A percentile compares a stretch with the other conserved stretches of the same genome.
Evolutionary conservation across 2,113 vertebrate genomes (phyloP).

Genomic region (Rhagologus leucostigma): DNA sequence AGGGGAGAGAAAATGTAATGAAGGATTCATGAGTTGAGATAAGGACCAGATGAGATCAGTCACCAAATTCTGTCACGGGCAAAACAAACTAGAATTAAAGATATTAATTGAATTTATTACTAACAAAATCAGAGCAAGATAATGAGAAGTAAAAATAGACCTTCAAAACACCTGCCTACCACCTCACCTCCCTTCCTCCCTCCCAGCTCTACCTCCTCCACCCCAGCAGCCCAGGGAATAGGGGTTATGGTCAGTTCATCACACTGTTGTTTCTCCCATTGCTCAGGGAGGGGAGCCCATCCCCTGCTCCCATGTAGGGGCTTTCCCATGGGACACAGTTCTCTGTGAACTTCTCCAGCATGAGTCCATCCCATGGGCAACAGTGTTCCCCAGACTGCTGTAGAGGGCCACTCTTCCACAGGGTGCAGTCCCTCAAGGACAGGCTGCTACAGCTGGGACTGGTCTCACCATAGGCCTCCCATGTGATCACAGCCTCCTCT

Average conservation of each 20-base stretch:
- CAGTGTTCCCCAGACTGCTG: neutral
- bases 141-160: neutral
- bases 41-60: neutral
- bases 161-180: neutral
- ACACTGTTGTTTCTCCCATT: neutral
- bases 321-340: no score
- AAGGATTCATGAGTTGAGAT: neutral
- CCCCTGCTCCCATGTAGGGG: neutral
- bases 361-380: neutral
- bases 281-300: neutral
- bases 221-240: neutral
- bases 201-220: neutral
- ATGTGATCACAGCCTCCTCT: neutral
- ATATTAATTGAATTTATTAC: neutral
- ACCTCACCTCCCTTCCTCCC: neutral
- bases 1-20: neutral
- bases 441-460: neutral
- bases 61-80: neutral
- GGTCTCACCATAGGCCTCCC: accelerated
- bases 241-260: neutral
- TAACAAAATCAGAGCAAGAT: neutral
- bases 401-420: neutral
- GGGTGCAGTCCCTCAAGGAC: neutral
- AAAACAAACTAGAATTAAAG: neutral
- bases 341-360: neutral